Evolutionary conservation across 2,888 invertebrate species (phyloP).

Genomic region (Drosophila stalkeri): DNA sequence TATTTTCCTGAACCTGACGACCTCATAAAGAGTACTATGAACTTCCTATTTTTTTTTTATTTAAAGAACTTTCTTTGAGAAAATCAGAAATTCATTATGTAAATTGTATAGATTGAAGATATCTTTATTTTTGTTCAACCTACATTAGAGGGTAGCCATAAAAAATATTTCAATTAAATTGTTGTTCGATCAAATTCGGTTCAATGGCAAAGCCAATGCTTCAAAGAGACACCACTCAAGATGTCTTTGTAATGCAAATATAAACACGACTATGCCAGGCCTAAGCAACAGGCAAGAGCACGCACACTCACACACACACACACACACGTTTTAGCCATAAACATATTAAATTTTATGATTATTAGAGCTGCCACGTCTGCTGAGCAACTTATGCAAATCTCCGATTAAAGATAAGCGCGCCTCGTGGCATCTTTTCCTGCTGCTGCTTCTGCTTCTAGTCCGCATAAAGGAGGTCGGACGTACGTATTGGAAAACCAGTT

Average conservation of each 20-base stretch:
- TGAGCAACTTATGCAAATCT: slow-evolving; percentile 64
- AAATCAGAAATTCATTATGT: neutral
- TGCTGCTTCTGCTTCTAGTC: slow-evolving; percentile 16
- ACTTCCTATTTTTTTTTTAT: neutral
- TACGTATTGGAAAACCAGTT: slow-evolving; percentile 33
- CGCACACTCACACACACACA: slow-evolving; percentile 34
- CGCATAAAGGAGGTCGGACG: slow-evolving; percentile 10
- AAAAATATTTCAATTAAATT: slow-evolving; percentile 72
- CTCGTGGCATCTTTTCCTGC: slow-evolving; percentile 23
- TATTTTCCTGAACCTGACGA: neutral
- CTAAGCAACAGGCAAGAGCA: slow-evolving; percentile 29
- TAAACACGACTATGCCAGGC: slow-evolving; percentile 39
- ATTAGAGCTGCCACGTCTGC: slow-evolving; percentile 57
- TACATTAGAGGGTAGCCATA: slow-evolving; percentile 32
- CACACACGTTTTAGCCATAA: slow-evolving; percentile 61
- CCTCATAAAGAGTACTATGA: neutral
- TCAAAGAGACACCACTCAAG: slow-evolving; percentile 45
- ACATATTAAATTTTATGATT: slow-evolving; percentile 76
- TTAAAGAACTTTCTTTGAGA: neutral
- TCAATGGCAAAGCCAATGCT: slow-evolving; percentile 50
- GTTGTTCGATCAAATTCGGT: slow-evolving; percentile 75
- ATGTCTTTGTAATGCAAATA: slow-evolving; percentile 76
- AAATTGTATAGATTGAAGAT: neutral
- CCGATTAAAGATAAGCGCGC: slow-evolving; percentile 46
- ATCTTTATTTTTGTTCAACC: neutral